Evolutionary conservation across 2,113 vertebrate species (phyloP).

Genomic region (Sialia sialis): DNA sequence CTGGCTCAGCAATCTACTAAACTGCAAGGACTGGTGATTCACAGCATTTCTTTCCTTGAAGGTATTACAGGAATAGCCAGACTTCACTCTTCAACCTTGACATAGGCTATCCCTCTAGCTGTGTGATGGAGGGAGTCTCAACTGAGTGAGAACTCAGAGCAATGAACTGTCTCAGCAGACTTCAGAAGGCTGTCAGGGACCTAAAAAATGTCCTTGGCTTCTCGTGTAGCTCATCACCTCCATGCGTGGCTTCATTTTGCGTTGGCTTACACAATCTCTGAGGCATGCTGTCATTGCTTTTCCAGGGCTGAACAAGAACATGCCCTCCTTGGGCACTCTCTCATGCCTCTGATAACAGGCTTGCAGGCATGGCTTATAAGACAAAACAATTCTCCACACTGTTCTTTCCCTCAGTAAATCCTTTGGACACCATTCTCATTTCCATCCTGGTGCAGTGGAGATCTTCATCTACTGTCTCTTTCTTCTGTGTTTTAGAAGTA

Average conservation of each 20-base stretch:
- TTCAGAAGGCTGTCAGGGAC: background rate
- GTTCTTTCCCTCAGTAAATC: background rate
- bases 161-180: background rate
- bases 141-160: background rate
- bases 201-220: background rate
- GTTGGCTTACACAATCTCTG: background rate
- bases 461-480: background rate
- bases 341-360: background rate
- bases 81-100: background rate
- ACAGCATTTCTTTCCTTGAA: background rate
- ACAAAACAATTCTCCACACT: accelerated
- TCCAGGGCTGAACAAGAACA: background rate
- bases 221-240: background rate
- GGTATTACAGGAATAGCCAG: background rate
- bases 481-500: background rate
- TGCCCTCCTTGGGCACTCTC: background rate
- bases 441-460: background rate
- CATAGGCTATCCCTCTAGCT: background rate
- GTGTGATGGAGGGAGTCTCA: background rate
- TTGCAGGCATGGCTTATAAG: background rate
- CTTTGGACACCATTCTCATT: background rate
- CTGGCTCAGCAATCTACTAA: background rate
- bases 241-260: background rate
- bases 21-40: background rate
- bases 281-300: background rate